Evolutionary conservation across 2,797 vertebrate species (phyloP).

Genomic region (Heteromormyrus szaboi): DNA sequence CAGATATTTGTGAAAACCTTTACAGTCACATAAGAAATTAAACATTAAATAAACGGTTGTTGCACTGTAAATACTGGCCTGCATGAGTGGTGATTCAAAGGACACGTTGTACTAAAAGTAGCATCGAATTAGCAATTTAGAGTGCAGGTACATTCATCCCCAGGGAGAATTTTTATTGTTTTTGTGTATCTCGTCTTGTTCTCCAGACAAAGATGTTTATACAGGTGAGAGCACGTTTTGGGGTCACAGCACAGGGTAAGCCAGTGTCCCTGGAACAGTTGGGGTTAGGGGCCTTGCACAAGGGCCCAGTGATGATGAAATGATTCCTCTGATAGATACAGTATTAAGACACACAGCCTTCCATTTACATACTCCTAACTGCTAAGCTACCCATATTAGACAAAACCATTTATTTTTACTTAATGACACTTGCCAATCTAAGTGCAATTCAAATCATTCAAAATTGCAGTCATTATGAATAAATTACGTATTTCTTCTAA

Average conservation of each 20-base stretch:
- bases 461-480: neutral
- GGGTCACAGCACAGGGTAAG: neutral
- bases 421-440: neutral
- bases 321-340: neutral
- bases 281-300: neutral
- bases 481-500: neutral
- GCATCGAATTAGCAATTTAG: neutral
- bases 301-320: neutral
- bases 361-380: neutral
- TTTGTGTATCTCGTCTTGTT: neutral
- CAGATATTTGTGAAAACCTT: neutral
- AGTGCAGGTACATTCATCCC: neutral
- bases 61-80: neutral
- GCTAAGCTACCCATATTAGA: neutral
- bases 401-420: neutral
- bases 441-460: neutral
- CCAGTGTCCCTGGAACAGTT: neutral
- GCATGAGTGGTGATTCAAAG: neutral
- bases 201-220: neutral
- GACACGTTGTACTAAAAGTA: neutral
- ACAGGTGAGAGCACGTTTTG: neutral
- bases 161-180: neutral
- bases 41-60: neutral
- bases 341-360: neutral
- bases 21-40: neutral